phyloP scores from a whole-genome alignment of 2,888 invertebrate species.

The Caenorhabditis drosophilae region DNA sequence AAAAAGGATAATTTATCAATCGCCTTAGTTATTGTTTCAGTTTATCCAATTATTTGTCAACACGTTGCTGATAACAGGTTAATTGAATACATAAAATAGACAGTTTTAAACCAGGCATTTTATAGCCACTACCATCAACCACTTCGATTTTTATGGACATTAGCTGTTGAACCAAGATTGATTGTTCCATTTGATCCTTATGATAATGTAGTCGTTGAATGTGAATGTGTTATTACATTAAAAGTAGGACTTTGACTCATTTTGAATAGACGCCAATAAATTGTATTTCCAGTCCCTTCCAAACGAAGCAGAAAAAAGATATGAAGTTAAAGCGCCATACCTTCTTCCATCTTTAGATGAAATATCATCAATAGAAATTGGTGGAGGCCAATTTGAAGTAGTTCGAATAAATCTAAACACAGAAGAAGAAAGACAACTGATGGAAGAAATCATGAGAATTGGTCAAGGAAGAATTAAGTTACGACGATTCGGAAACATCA shows the following conservation, averaged over 20 bases:
- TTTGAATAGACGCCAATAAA: too few species aligned
- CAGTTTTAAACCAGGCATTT: neutral
- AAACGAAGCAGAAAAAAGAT: neutral
- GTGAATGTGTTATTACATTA: conserved; percentile 26
- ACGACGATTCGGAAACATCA: conserved; percentile 5
- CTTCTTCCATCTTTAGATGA: conserved; percentile 51
- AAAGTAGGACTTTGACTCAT: too few species aligned
- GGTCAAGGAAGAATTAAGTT: conserved; percentile 28
- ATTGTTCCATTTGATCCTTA: conserved; percentile 86
- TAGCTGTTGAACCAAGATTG: conserved; percentile 88
- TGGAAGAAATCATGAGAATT: conserved; percentile 26
- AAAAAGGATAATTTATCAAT: conserved; percentile 81
- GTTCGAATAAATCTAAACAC: conserved; percentile 35
- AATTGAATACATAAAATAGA: conserved; percentile 16
- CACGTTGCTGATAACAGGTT: conserved; percentile 94
- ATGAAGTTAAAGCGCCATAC: conserved; percentile 30
- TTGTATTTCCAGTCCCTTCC: too few species aligned
- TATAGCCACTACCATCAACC: conserved; percentile 93
- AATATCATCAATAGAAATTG: conserved; percentile 30
- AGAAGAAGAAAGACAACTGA: conserved; percentile 25
- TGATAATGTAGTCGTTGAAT: conserved; percentile 22
- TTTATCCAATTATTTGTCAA: conserved; percentile 95
- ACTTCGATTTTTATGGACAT: conserved; percentile 90
- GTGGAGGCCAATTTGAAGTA: conserved; percentile 42
- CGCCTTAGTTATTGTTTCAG: conserved; percentile 87